phyloP scores from a whole-genome alignment of 1,140 invertebrate species.

The Pogonomyrmex barbatus region DNA sequence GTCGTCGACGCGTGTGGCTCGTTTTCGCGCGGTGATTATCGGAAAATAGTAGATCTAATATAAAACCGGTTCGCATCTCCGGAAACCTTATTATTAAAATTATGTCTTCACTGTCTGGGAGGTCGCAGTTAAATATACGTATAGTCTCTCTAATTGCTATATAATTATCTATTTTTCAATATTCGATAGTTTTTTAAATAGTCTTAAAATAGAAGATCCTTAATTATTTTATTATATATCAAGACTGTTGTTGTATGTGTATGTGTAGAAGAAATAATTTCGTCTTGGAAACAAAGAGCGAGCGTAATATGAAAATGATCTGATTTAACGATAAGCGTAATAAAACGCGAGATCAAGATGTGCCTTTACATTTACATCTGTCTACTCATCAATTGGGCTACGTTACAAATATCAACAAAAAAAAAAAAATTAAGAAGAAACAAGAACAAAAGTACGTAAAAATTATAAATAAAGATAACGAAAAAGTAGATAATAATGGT shows the following conservation, averaged over 20 bases:
- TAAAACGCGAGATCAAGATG: background rate
- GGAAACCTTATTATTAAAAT: slow-evolving; percentile 30
- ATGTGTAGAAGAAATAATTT: background rate
- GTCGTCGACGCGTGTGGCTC: slow-evolving; percentile 3
- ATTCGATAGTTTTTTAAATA: background rate
- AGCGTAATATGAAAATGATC: background rate
- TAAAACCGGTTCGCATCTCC: slow-evolving; percentile 12
- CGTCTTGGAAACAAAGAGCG: background rate
- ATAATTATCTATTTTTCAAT: background rate
- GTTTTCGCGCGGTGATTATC: slow-evolving; percentile 11
- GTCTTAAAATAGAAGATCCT: background rate
- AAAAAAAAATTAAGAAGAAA: background rate
- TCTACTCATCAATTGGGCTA: background rate
- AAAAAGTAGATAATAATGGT: background rate
- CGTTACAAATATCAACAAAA: background rate
- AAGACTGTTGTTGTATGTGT: background rate
- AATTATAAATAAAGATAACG: background rate
- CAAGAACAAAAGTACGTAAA: background rate
- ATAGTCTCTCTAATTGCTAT: background rate
- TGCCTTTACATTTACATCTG: background rate
- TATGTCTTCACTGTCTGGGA: background rate
- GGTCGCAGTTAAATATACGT: slow-evolving; percentile 1
- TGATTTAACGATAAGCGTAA: slow-evolving; percentile 24
- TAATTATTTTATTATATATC: slow-evolving; percentile 13
- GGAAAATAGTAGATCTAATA: slow-evolving; percentile 26